Evolutionary conservation across 2,888 invertebrate species (phyloP), one percentile per base, ranked within the genome.

Genomic region (Lasiommata megera): DNA sequence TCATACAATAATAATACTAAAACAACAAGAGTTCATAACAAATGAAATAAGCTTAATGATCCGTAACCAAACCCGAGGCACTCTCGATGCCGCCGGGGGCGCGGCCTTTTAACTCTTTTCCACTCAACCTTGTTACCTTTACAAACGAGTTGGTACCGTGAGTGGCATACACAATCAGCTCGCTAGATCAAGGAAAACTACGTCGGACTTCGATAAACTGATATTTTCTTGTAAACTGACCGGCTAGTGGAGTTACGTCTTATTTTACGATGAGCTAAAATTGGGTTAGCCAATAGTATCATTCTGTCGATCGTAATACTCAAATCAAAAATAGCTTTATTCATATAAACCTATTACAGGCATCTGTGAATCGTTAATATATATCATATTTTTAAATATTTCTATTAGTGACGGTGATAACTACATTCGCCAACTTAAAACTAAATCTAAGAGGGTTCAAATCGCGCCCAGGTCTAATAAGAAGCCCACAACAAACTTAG

Each of bases 91-190:
- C 71, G 67, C 61, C 67, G 67, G 71, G 69, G 73, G 69, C 71
- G 68, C 69, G 74, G 79, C 72, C 77, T 82, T 83, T 86, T 82
- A 84, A 86, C 86, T 84, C 81, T 84, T 87, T 80, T 72, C 79
- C 76, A 78, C 84, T 83, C 85, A 82, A 84, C 84, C 80, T 81
- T 86, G 88, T 85, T 88, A 84, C 82, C 82, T 82, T 78, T 77
- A 81, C 84, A 86, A 87, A 87, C 85, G 84, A 83, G 82, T 67
- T 67, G 67, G 74, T 73, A 68, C 70, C 84, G 84, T 88, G 86
- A 83, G 84, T 74, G 71, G 84, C 76, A 71, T 86, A 79, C 82
- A 74, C 77, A 84, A 86, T 77, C 74, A 70, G 72, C 69, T 73
- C 47, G 55, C 65, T 54, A 59, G 59, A 53, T 44, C 34, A 65